These are phyloP conservation scores for Cettia cetti DNA, from an alignment of 2,113 vertebrate genomes.

Conservation along the genomic window DNA sequence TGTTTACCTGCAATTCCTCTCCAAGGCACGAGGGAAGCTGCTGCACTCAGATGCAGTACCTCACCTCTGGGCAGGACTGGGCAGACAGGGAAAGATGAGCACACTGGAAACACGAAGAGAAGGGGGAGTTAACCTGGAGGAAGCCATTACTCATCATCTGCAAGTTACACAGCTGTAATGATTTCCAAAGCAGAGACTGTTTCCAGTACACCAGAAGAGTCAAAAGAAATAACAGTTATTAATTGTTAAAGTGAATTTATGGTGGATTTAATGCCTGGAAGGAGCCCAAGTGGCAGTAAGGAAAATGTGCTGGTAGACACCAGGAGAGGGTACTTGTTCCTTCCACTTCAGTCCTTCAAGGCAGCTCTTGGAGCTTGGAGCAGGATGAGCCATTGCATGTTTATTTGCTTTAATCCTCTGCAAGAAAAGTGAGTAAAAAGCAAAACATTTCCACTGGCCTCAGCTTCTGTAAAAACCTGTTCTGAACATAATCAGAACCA, in stretches of 20 bases:
- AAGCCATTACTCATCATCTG: not conserved
- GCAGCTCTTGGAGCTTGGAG: not conserved
- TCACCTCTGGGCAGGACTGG: not conserved
- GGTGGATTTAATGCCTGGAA: not conserved
- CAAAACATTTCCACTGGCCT: not conserved
- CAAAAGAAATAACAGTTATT: not conserved
- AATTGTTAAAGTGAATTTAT: not conserved
- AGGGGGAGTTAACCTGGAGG: not conserved
- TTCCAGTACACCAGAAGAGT: not conserved
- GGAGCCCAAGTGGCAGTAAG: not conserved
- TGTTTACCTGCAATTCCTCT: not conserved
- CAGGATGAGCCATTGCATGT: not conserved
- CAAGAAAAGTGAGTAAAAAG: not conserved
- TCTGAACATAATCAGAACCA: not conserved
- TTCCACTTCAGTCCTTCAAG: not conserved
- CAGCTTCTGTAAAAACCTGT: not conserved
- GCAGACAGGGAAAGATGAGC: not conserved
- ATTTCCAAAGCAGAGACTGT: conserved; percentile 19
- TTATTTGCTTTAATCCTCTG: not conserved
- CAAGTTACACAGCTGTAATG: not conserved
- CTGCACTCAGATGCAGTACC: not conserved
- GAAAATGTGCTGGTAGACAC: not conserved
- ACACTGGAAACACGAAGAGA: not conserved
- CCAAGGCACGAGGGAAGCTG: not conserved
- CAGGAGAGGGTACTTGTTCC: not conserved